Evolutionary conservation across 2,797 vertebrate genomes (phyloP), one percentile per base, ranked within the genome.

Genomic region (Sus cebifrons): DNA sequence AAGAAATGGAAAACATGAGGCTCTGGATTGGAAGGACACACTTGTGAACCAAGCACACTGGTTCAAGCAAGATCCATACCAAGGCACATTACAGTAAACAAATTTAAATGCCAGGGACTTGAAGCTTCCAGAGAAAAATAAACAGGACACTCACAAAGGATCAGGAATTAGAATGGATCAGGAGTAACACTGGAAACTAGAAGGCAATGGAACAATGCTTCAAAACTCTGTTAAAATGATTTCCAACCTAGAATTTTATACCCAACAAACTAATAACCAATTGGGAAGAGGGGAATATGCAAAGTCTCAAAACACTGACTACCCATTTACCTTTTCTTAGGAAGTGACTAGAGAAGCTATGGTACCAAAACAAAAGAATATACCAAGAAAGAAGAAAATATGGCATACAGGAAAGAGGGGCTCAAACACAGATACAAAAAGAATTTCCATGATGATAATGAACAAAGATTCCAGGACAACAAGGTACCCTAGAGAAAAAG

Each of bases 141-240:
- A 75, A 89, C 15, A 87, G 27, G 20, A 49, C 29, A 82, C 62
- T 83, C 70, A 95, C 7, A 83, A 49, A 89, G 44, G 49, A 90
- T 62, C n/a, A 32, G n/a, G 27, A 84, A 70, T 86, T 54, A 86
- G 70, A 92, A 94, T 54, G 36, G 25, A 68, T 83, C n/a, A 70
- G 36, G 21, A 64, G 5, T 86, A 87, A 95, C 40, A 92, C 0
- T 11, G 36, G 58, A 91, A 95, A 27, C n/a, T 36, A 75, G 44
- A 64, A 93, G 12, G 54, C 90, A 96, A 91, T 23, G 15, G 62
- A 95, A 94, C 58, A 75, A 86, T 49, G 71, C n/a, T 68, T 83
- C 29, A 91, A 90, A 94, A 92, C 70, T 87, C 83, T 64, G 54
- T 92, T 54, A 75, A 95, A 95, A 84, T 78, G 1, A 79, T 83